A percentile compares a stretch with the other conserved stretches of the same genome.
Conservation (phyloP, 2,888 invertebrate genomes). For the Aspidapion aeneum region DNA sequence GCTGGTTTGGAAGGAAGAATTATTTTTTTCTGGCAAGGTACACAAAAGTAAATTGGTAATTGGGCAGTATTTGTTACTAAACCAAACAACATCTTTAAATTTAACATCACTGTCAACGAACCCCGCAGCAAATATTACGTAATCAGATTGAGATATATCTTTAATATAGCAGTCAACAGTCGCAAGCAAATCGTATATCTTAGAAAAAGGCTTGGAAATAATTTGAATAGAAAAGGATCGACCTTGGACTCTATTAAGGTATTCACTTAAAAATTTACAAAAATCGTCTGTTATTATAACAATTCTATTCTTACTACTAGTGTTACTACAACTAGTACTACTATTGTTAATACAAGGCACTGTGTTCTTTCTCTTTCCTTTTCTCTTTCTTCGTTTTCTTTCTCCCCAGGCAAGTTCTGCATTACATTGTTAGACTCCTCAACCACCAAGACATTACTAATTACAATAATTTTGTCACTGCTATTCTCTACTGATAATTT, state of each 20-base stretch:
- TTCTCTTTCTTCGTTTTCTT: too few relatives aligned
- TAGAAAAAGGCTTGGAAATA: neutral
- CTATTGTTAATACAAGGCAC: too few relatives aligned
- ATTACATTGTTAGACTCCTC: too few relatives aligned
- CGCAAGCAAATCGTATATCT: neutral
- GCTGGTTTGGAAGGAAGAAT: neutral
- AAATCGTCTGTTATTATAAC: neutral
- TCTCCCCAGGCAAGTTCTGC: too few relatives aligned
- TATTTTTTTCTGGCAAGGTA: neutral
- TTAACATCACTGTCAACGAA: neutral
- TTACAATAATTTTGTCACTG: too few relatives aligned
- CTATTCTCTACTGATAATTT: neutral
- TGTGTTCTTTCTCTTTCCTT: too few relatives aligned
- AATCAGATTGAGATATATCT: neutral
- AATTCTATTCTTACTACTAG: neutral
- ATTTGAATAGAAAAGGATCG: neutral
- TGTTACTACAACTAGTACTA: too few relatives aligned
- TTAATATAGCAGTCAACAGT: neutral
- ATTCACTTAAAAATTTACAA: neutral
- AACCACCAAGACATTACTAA: too few relatives aligned
- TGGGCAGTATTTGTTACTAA: neutral
- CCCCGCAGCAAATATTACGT: neutral
- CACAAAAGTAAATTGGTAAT: neutral
- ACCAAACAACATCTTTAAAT: neutral
- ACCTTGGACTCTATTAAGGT: neutral